Percentiles rank a stretch among this genome's conserved stretches.
Conservation (phyloP, 1,140 invertebrate species). For the Chymomyza costata region DNA sequence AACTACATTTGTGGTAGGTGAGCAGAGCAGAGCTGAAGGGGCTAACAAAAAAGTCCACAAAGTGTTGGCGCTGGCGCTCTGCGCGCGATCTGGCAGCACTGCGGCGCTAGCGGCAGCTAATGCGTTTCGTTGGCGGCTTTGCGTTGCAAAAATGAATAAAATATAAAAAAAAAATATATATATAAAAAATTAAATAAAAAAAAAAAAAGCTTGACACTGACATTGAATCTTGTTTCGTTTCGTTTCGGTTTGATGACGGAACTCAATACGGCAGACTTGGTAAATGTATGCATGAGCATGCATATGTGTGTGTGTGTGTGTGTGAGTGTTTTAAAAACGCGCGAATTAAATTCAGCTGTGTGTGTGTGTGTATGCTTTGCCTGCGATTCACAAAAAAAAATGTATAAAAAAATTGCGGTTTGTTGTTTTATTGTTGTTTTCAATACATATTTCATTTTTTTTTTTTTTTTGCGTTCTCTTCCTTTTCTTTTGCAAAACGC, state of each 20-base stretch:
- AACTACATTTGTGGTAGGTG: too few relatives aligned
- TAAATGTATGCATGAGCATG: conserved; percentile 1
- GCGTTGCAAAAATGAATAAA: too few relatives aligned
- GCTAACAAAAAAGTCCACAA: neutral
- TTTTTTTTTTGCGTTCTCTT: conserved; percentile 11
- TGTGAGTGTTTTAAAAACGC: conserved; percentile 9
- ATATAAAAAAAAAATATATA: too few relatives aligned
- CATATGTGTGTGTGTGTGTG: conserved; percentile 3
- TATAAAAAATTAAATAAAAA: too few relatives aligned
- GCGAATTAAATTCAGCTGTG: conserved; percentile 22
- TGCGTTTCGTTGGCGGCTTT: neutral
- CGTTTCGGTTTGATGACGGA: conserved; percentile 34
- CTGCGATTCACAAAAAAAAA: too few relatives aligned
- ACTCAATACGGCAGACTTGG: conserved; percentile 6
- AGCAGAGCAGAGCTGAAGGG: too few relatives aligned
- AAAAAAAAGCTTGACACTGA: conserved; percentile 12
- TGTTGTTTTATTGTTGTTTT: conserved; percentile 12
- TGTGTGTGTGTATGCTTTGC: too few relatives aligned
- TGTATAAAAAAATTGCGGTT: too few relatives aligned
- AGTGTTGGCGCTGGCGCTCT: conserved; percentile 1
- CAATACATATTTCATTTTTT: conserved; percentile 26
- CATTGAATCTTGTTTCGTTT: conserved; percentile 25
- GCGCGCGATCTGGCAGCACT: too few relatives aligned
- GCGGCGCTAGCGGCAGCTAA: neutral
- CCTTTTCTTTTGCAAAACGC: conserved; percentile 3